phyloP scores from a whole-genome alignment of 64 coral and sea anemone genomes.

The Stylophora pistillata region DNA sequence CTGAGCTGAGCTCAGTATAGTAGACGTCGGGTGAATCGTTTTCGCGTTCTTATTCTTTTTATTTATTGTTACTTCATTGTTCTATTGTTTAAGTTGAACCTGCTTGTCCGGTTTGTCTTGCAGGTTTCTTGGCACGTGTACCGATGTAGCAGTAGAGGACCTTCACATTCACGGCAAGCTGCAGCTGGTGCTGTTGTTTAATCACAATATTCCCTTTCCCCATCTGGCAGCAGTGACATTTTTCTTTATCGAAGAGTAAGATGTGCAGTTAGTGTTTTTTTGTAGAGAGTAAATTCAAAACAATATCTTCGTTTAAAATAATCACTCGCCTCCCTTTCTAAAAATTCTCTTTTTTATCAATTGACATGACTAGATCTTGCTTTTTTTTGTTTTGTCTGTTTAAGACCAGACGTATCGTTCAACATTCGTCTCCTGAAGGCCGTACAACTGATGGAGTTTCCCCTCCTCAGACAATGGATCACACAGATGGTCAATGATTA shows the following conservation, averaged over 20 bases:
- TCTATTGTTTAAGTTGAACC: neutral
- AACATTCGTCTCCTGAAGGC: conserved; percentile 70
- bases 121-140: conserved; percentile 59
- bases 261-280: neutral
- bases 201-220: conserved; percentile 72
- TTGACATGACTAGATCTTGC: neutral
- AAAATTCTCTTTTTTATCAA: neutral
- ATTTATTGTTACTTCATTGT: neutral
- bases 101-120: neutral
- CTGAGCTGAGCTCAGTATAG: too few species aligned
- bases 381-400: neutral
- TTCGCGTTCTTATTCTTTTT: too few species aligned
- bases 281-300: neutral
- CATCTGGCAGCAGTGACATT: conserved; percentile 65
- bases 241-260: conserved; percentile 82
- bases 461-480: conserved; percentile 67
- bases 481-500: conserved; percentile 65
- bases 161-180: conserved; percentile 67
- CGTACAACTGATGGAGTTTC: conserved; percentile 77
- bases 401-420: conserved; percentile 63
- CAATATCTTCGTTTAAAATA: too few species aligned
- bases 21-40: too few species aligned
- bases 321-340: too few species aligned
- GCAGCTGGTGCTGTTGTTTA: conserved; percentile 67
- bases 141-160: conserved; percentile 76